Base-by-base conservation (phyloP, 2,888 invertebrate genomes). In the Orchesella flavescens region DNA sequence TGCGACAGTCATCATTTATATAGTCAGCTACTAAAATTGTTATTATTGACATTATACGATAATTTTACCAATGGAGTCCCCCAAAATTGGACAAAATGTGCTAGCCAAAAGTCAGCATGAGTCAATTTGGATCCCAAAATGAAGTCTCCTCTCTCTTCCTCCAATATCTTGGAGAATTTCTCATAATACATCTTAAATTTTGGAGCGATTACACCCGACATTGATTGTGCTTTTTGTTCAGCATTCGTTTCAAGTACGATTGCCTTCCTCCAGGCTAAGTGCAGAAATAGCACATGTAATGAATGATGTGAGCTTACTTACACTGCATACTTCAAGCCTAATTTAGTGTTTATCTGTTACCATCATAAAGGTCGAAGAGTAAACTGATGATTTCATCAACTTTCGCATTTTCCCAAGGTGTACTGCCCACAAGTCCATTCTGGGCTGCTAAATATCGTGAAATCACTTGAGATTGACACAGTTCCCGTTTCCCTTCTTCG, bases 371-470 rank as follows among this genome's bases (percentile, higher is more conserved):
- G 34, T 85, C 85, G 44, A 61, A 83, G 23, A 83, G 43, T 49
- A 83, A 19, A 19, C 82, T 83, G 24, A 83, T 72, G 23, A 83
- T 24, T 69, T 85, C 85, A 49, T 85, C 85, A 19, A 79, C 9
- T 13, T 55, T 55, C 1, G 82, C 85, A 59, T 85, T 74, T 2
- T 85, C 85, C 83, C 85, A 83, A 12, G 53, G 65, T n/a, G 59
- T 79, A 57, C 83, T 72, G 19, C 74, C 85, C 5, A 65, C 77
- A 13, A 85, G 74, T 9, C 72, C 79, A 53, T 74, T 87, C 68
- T 87, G 83, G 21, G 77, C 82, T 1, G 89, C 89, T 24, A 89
- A 81, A 71, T 87, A 89, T 7, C 88, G 81, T 55, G 88, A 88
- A 57, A 89, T 89, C 44, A 86, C 87, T 49, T 84, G 83, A 7